Base-by-base conservation (phyloP, 92 coral and sea anemone species). In the Virgularia gustaviana region DNA sequence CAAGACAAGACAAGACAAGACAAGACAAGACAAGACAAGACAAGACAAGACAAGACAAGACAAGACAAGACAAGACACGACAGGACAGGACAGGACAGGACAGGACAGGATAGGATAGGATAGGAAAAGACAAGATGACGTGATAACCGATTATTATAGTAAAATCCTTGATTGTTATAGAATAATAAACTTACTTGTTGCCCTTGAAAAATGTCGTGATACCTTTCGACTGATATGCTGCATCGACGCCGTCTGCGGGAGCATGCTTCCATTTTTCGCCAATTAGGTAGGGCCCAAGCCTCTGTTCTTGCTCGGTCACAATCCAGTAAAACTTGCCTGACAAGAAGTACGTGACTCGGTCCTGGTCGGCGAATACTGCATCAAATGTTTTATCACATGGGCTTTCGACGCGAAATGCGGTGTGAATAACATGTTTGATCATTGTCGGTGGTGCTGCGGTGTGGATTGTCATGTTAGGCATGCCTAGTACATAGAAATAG, bases 181-280 rank as follows among this genome's bases (percentile, higher is more conserved):
- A 39, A 39, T 7, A 39, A 39, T 39, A 39, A 39, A 52, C 62
- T 31, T 49, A 68, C 75, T 19, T 31, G 47, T 31, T 51, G 32
- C 75, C 75, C 19, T 92, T 84, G 65, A 92, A 92, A 85, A 92
- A 92, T 33, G 88, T 89, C 0, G 88, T 83, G 29, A 76, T 85
- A 28, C 84, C 82, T 25, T 79, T 76, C 88, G 96, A 94, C 51
- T 89, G 96, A 39, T 86, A 65, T 9, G 82, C 98, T 1, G 96
- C 96, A 31, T 84, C 82, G 29, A 92, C 67, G 70, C 82, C 72
- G 34, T 80, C 80, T 20, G 53, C 66, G 1, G 96, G 84, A 20
- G 81, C 63, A 19, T 87, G 80, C 38, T 39, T 70, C 98, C 98
- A 92, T 1, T 68, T 80, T 0, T 53, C 64, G 19, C 42, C 20